A percentile compares a stretch with the other conserved stretches of the same genome.
phyloP scores from a whole-genome alignment of 2,888 invertebrate genomes.

The Harpalus rubripes region DNA sequence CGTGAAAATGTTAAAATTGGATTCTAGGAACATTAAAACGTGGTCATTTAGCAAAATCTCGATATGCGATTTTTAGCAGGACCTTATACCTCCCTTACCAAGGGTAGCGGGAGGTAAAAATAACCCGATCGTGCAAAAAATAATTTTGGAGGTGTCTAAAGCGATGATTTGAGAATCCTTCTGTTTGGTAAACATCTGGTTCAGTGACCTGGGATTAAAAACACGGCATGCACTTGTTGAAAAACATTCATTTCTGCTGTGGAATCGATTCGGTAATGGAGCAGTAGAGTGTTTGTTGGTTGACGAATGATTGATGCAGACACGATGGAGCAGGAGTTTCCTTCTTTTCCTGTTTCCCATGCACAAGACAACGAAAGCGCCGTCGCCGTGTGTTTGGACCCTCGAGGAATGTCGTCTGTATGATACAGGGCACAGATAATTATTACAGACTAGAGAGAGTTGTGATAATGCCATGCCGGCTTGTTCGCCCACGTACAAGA shows the following conservation, averaged over 20 bases:
- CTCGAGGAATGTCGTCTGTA: slow-evolving; percentile 43
- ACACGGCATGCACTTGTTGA: too few relatives aligned
- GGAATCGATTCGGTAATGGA: background rate
- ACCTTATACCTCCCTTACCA: too few relatives aligned
- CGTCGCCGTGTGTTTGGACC: background rate
- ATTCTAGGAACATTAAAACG: too few relatives aligned
- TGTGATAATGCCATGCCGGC: slow-evolving; percentile 4
- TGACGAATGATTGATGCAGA: background rate
- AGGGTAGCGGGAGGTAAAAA: too few relatives aligned
- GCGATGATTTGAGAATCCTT: too few relatives aligned
- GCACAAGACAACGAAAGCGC: background rate
- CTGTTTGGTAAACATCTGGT: background rate
- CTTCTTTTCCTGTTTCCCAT: background rate
- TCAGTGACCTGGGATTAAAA: background rate
- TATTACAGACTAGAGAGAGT: slow-evolving; percentile 53
- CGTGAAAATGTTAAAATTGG: too few relatives aligned
- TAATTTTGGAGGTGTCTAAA: too few relatives aligned
- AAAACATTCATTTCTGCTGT: too few relatives aligned
- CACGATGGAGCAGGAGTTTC: background rate
- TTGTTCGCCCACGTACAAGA: background rate
- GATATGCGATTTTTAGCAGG: too few relatives aligned
- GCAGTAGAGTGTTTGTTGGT: background rate
- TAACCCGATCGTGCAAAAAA: too few relatives aligned
- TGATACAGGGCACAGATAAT: slow-evolving; percentile 65
- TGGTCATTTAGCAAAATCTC: too few relatives aligned